Evolutionary conservation across 2,888 invertebrate species (phyloP).

Genomic region (Lasiommata megera): DNA sequence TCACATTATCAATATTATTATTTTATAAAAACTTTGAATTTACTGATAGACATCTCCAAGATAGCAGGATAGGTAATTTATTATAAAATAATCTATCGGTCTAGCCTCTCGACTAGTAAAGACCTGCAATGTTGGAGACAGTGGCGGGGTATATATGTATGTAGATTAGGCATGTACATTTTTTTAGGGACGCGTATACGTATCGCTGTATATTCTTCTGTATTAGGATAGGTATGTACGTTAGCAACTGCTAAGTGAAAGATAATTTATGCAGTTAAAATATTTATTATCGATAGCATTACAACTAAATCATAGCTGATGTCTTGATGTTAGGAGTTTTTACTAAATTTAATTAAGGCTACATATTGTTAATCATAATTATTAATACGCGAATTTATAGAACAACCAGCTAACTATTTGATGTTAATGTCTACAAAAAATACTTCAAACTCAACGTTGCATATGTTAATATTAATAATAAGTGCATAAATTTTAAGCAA

Average conservation of each 20-base stretch:
- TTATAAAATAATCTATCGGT: no score
- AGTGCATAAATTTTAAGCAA: no score
- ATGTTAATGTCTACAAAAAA: background rate
- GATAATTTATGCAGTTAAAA: background rate
- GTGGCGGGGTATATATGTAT: no score
- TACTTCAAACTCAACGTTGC: background rate
- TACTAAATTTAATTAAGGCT: background rate
- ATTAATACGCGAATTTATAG: background rate
- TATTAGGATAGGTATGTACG: background rate
- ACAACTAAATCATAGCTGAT: constrained; percentile 18
- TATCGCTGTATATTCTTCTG: no score
- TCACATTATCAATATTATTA: no score
- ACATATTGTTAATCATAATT: background rate
- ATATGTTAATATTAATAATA: background rate
- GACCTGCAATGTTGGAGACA: no score
- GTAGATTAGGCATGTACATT: no score
- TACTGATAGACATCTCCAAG: no score
- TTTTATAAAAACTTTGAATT: no score
- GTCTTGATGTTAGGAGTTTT: constrained; percentile 8
- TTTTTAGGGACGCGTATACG: no score
- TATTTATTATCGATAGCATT: constrained; percentile 22
- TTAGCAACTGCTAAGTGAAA: background rate
- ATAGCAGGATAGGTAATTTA: no score
- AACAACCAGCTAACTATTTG: background rate
- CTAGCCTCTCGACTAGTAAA: no score